phyloP scores from a whole-genome alignment of 2,888 invertebrate species.

The Gonocerus acuteangulatus region DNA sequence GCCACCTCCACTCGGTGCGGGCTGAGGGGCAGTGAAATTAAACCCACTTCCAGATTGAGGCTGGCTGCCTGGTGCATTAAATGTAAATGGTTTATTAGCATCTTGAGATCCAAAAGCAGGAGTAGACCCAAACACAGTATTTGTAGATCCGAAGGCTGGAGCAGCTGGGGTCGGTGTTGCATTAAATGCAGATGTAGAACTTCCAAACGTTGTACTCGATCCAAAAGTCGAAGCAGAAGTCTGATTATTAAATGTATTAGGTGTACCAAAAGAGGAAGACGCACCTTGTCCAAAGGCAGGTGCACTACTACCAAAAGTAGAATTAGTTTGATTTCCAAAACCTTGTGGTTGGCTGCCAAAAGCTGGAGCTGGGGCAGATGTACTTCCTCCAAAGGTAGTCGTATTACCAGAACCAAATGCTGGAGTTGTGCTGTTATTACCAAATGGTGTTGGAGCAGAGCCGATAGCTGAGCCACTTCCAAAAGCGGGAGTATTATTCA shows the following conservation, averaged over 20 bases:
- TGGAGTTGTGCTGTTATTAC: constrained; percentile 2
- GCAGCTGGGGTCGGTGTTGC: constrained; percentile 2
- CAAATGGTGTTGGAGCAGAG: constrained; percentile 14
- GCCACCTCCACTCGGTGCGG: neutral
- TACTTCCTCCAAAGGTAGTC: neutral
- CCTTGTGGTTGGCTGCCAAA: constrained; percentile 1
- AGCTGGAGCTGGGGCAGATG: neutral
- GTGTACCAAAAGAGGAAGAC: constrained; percentile 6
- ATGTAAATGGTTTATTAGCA: constrained; percentile 15
- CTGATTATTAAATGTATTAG: constrained; percentile 12
- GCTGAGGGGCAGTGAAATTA: constrained; percentile 14
- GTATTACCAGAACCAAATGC: constrained; percentile 4
- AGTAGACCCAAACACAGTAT: constrained; percentile 13
- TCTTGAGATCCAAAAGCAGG: constrained; percentile 16
- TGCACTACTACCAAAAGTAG: constrained; percentile 11
- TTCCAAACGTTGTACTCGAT: constrained; percentile 14
- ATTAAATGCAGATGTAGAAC: constrained; percentile 3
- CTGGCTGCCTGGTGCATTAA: constrained; percentile 7
- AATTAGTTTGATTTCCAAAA: constrained; percentile 6
- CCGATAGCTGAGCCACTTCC: constrained; percentile 15
- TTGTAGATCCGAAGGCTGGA: constrained; percentile 13
- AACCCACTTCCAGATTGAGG: constrained; percentile 6
- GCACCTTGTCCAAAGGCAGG: neutral
- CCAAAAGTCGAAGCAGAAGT: constrained; percentile 9
- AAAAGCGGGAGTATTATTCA: constrained; percentile 2